A percentile compares a stretch with the other conserved stretches of the same genome.
These are phyloP conservation scores for Protonibea diacanthus DNA, from an alignment of 2,797 vertebrate species.

Conservation along the genomic window DNA sequence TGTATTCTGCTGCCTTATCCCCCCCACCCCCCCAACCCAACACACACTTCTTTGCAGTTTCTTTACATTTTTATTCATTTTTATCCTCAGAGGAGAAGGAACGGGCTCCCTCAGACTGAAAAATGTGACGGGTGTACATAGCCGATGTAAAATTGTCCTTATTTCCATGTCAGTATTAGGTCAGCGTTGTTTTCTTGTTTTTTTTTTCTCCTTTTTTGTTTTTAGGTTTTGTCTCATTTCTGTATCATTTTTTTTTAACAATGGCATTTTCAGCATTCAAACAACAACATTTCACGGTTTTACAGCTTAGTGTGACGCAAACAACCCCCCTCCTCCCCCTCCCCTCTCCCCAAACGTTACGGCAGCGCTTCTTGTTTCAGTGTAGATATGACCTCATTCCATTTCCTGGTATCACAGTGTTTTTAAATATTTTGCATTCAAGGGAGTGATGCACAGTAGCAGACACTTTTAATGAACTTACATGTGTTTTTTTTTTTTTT, in stretches of 20 bases:
- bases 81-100: constrained; percentile 43
- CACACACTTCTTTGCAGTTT: constrained; percentile 51
- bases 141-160: constrained; percentile 73
- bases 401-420: constrained; percentile 60
- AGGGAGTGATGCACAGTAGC: constrained; percentile 61
- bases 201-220: constrained; percentile 16
- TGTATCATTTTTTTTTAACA: constrained; percentile 39
- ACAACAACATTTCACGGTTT: constrained; percentile 52
- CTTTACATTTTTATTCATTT: constrained; percentile 58
- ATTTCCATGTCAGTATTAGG: constrained; percentile 78
- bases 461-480: constrained; percentile 44
- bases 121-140: constrained; percentile 79
- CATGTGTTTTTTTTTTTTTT: constrained; percentile 20
- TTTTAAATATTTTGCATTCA: constrained; percentile 35
- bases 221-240: constrained; percentile 51
- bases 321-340: neutral
- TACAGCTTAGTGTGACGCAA: constrained; percentile 50
- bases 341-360: neutral
- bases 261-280: constrained; percentile 36
- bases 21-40: constrained; percentile 10
- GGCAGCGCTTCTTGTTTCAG: constrained; percentile 57
- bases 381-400: constrained; percentile 79
- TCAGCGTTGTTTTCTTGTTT: constrained; percentile 42
- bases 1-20: constrained; percentile 87
- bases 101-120: constrained; percentile 45